phyloP scores from a whole-genome alignment of 1,140 invertebrate genomes.

The Papilio polyxenes region DNA sequence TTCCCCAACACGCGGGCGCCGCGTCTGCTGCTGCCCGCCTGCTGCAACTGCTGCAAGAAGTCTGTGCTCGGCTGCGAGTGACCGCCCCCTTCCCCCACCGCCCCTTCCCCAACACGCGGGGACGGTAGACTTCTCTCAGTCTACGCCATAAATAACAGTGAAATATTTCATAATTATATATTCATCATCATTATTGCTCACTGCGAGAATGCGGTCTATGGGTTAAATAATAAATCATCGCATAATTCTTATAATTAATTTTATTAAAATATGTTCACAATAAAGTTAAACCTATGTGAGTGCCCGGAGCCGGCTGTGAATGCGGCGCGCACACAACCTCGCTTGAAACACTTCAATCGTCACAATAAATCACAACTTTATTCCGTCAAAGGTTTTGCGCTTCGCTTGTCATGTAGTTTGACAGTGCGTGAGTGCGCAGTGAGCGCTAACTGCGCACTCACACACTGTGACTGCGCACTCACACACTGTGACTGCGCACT shows the following conservation, averaged over 20 bases:
- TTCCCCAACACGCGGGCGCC: slow-evolving; percentile 50
- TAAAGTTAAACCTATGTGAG: neutral
- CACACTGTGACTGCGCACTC: no score
- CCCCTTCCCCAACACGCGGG: no score
- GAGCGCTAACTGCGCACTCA: no score
- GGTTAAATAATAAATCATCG: neutral
- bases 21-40: slow-evolving; percentile 54
- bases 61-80: slow-evolving; percentile 67
- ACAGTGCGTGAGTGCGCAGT: no score
- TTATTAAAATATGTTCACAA: slow-evolving; percentile 1
- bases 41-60: slow-evolving; percentile 73
- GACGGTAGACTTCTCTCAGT: no score
- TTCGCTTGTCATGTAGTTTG: no score
- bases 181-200: slow-evolving; percentile 15
- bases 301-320: no score
- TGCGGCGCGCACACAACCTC: neutral
- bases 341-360: neutral
- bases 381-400: neutral
- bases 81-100: no score
- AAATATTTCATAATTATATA: neutral
- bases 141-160: no score
- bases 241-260: neutral
- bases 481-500: no score
- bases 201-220: neutral
- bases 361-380: neutral